Conservation (phyloP, 2,113 vertebrate species). For the Australoheros scitulus region DNA sequence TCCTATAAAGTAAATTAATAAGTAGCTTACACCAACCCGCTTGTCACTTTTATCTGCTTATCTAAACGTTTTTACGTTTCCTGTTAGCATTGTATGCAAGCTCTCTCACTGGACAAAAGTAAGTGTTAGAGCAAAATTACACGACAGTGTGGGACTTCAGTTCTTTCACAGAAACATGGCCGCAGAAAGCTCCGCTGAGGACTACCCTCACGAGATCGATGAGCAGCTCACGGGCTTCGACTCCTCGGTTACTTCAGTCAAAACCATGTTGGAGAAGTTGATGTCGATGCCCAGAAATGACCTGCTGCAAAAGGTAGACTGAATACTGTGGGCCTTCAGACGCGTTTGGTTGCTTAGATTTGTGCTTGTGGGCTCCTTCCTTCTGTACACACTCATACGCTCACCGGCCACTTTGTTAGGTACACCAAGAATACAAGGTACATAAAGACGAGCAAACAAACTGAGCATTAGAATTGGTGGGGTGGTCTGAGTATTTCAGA, state of each 20-base stretch:
- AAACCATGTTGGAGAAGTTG: conserved; percentile 87
- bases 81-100: neutral
- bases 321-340: neutral
- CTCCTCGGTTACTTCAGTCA: conserved; percentile 84
- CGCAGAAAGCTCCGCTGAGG: conserved; percentile 48
- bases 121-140: rapidly evolving
- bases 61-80: neutral
- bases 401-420: neutral
- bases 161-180: conserved; percentile 68
- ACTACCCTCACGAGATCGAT: conserved; percentile 91
- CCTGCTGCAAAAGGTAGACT: conserved; percentile 81
- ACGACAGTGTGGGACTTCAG: rapidly evolving
- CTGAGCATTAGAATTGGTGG: neutral
- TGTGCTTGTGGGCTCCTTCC: neutral
- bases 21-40: rapidly evolving
- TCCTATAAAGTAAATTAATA: rapidly evolving
- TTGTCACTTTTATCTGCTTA: neutral
- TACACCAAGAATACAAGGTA: neutral
- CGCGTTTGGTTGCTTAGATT: neutral
- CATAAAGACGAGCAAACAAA: neutral
- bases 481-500: neutral
- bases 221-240: conserved; percentile 88
- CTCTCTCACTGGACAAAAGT: rapidly evolving
- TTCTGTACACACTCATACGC: neutral
- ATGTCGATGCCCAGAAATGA: conserved; percentile 89